Evolutionary conservation across 1,140 invertebrate genomes (phyloP).

Genomic region (Pseudomyrmex sp.): DNA sequence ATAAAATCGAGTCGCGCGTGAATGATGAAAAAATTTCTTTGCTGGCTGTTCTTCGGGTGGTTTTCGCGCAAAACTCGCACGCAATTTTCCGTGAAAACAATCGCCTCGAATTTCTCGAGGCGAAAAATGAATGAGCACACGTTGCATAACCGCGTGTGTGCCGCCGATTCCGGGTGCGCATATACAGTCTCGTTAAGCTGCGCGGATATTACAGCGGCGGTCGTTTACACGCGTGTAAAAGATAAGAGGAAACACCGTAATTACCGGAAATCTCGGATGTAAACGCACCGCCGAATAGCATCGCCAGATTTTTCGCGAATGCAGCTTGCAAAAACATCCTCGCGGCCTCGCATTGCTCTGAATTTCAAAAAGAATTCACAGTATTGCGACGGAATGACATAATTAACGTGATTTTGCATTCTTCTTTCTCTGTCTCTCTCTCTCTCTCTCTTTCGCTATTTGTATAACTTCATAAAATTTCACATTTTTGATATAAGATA

Average conservation of each 20-base stretch:
- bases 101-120: conserved; percentile 21
- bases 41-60: too few relatives aligned
- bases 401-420: conserved; percentile 10
- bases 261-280: conserved; percentile 33
- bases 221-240: conserved; percentile 26
- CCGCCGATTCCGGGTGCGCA: conserved; percentile 4
- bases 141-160: background rate
- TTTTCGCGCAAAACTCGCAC: background rate
- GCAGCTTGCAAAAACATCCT: conserved; percentile 18
- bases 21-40: too few relatives aligned
- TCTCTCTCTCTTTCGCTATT: background rate
- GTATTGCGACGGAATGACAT: conserved; percentile 26
- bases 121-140: conserved; percentile 15
- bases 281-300: background rate
- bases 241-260: conserved; percentile 32
- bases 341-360: background rate
- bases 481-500: background rate
- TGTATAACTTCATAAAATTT: conserved; percentile 33
- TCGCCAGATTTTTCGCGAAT: conserved; percentile 21
- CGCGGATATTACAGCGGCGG: conserved; percentile 12
- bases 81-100: conserved; percentile 15
- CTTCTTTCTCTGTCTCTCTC: background rate
- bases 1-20: background rate
- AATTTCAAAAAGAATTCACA: conserved; percentile 10
- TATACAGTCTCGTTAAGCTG: conserved; percentile 33